Evolutionary conservation across 2,113 vertebrate species (phyloP).

Genomic region (Pangasianodon gigas): DNA sequence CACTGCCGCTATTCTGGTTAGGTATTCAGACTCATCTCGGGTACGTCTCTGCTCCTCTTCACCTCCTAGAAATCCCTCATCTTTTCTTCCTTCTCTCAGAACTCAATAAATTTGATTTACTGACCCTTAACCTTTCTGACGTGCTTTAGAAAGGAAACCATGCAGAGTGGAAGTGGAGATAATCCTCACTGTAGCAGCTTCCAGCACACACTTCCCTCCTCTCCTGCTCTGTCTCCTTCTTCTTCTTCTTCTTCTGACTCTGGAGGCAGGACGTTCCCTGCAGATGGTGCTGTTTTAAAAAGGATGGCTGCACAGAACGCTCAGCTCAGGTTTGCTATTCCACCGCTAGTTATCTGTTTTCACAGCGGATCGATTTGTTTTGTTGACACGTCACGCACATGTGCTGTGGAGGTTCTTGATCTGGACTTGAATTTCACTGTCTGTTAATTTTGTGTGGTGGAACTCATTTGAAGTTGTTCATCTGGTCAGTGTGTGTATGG

Average conservation of each 20-base stretch:
- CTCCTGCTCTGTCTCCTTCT: neutral
- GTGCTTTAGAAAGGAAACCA: slow-evolving; percentile 26
- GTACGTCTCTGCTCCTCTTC: slow-evolving; percentile 1
- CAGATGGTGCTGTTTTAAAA: slow-evolving; percentile 50
- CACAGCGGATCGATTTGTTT: neutral
- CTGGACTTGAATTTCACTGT: neutral
- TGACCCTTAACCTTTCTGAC: neutral
- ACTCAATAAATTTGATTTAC: slow-evolving; percentile 45
- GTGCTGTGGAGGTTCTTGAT: neutral
- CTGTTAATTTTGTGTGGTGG: neutral
- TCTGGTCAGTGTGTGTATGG: neutral
- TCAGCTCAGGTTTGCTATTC: slow-evolving; percentile 34
- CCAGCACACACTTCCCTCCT: neutral
- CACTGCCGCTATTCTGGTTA: neutral
- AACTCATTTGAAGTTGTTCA: neutral
- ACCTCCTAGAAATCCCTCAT: neutral
- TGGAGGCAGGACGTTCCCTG: slow-evolving; percentile 42
- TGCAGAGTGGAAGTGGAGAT: slow-evolving; percentile 13
- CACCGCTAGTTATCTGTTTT: neutral
- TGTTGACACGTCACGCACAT: neutral
- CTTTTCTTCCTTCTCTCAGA: neutral
- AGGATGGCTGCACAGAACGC: neutral
- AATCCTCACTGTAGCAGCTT: neutral
- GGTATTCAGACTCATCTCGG: neutral
- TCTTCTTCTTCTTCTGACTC: neutral